These are phyloP conservation scores for Ceratoteleas bidentatus DNA, from an alignment of 1,140 invertebrate genomes.

Conservation along the genomic window DNA sequence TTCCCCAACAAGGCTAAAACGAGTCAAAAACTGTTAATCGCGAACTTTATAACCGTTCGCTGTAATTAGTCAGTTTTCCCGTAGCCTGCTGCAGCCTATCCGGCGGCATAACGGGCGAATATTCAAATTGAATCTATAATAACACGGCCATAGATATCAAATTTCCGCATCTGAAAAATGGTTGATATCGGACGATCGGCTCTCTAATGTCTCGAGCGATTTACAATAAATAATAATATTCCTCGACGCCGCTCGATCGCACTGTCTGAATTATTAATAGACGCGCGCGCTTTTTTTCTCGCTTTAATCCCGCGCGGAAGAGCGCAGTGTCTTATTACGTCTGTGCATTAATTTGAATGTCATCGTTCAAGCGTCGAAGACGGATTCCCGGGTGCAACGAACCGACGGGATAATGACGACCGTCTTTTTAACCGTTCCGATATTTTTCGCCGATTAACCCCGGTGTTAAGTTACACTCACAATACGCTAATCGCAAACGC, in stretches of 20 bases:
- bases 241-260: conserved; percentile 25
- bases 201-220: conserved; percentile 22
- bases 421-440: conserved; percentile 33
- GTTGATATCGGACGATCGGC: conserved; percentile 22
- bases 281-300: no score
- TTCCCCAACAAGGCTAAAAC: no score
- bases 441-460: conserved; percentile 24
- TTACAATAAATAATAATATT: conserved; percentile 43
- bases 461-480: conserved; percentile 43
- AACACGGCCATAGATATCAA: conserved; percentile 41
- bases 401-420: conserved; percentile 33
- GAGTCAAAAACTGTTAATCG: no score
- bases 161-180: conserved; percentile 37
- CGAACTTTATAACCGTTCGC: conserved; percentile 7
- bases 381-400: conserved; percentile 43
- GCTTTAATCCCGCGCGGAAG: no score
- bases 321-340: conserved; percentile 42
- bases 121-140: conserved; percentile 57
- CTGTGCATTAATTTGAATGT: conserved; percentile 52
- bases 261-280: conserved; percentile 47
- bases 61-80: conserved; percentile 48
- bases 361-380: conserved; percentile 43
- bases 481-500: conserved; percentile 22
- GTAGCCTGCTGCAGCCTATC: conserved; percentile 7
- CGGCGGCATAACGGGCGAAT: conserved; percentile 35